phyloP scores from a whole-genome alignment of 1,140 invertebrate genomes.

The Matsumurasca onukii region DNA sequence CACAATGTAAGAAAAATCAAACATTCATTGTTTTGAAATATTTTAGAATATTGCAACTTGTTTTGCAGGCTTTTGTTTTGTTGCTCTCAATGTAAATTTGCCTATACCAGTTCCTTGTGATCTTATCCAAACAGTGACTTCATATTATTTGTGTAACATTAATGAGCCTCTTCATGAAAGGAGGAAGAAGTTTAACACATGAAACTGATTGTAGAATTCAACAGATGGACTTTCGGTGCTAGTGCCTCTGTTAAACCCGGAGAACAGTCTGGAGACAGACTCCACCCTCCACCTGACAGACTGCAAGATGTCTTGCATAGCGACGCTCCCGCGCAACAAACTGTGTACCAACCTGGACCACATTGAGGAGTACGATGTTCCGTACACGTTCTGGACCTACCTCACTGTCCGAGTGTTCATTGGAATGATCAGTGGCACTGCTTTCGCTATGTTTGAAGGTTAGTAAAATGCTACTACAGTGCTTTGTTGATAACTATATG shows the following conservation, averaged over 20 bases:
- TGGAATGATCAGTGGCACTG: conserved; percentile 61
- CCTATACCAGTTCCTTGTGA: too few species aligned
- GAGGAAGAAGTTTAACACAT: too few species aligned
- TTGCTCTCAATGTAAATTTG: too few species aligned
- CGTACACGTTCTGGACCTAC: conserved; percentile 74
- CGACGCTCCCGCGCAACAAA: conserved; percentile 53
- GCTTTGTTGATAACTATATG: too few species aligned
- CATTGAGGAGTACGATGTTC: conserved; percentile 60
- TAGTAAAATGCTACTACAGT: too few species aligned
- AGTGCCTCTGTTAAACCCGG: conserved; percentile 46
- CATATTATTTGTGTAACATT: too few species aligned
- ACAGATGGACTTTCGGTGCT: conserved; percentile 40
- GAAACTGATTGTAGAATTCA: conserved; percentile 21
- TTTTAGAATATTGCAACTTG: too few species aligned
- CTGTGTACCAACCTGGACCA: conserved; percentile 62
- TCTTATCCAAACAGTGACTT: too few species aligned
- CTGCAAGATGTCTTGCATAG: conserved; percentile 55
- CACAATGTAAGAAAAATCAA: too few species aligned
- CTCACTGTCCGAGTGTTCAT: conserved; percentile 71
- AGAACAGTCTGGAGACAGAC: conserved; percentile 40
- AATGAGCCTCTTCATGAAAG: too few species aligned
- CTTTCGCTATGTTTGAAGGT: conserved; percentile 78
- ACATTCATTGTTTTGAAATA: too few species aligned
- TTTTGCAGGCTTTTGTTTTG: too few species aligned
- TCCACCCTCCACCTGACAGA: conserved; percentile 41